Evolutionary conservation across 2,797 vertebrate genomes (phyloP).

Genomic region (Phalloptychus januarius): DNA sequence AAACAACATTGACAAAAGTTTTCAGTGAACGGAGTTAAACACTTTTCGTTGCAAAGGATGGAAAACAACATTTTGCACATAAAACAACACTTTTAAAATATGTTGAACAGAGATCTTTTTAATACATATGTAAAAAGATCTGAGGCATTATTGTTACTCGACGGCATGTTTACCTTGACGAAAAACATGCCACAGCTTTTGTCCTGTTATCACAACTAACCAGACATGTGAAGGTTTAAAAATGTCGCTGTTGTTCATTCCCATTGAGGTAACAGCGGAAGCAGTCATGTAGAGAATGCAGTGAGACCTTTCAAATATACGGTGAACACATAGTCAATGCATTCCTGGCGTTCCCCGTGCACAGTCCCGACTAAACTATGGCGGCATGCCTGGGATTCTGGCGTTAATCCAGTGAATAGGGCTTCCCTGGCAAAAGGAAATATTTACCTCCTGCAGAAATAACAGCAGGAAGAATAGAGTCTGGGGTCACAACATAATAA

Average conservation of each 20-base stretch:
- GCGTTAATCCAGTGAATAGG: conserved; percentile 63
- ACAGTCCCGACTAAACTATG: conserved; percentile 49
- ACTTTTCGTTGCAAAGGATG: background rate
- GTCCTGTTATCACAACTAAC: background rate
- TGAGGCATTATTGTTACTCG: background rate
- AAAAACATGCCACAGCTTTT: background rate
- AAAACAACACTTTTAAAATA: background rate
- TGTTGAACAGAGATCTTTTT: no score
- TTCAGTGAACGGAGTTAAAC: background rate
- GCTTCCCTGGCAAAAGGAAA: conserved; percentile 73
- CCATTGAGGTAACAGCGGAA: conserved; percentile 42
- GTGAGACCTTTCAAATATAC: conserved; percentile 57
- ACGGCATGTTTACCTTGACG: background rate
- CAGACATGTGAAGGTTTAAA: conserved; percentile 44
- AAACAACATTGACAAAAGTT: background rate
- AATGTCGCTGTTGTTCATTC: conserved; percentile 38
- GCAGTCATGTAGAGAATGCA: conserved; percentile 52
- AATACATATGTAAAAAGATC: background rate
- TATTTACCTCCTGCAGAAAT: conserved; percentile 65
- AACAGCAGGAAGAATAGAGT: conserved; percentile 51
- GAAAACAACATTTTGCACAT: background rate
- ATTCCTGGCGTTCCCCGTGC: conserved; percentile 73
- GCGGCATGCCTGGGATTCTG: conserved; percentile 61
- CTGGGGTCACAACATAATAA: conserved; percentile 17
- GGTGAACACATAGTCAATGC: conserved; percentile 67